Conservation (phyloP, 1,140 invertebrate species). For the Calosoma granatense region DNA sequence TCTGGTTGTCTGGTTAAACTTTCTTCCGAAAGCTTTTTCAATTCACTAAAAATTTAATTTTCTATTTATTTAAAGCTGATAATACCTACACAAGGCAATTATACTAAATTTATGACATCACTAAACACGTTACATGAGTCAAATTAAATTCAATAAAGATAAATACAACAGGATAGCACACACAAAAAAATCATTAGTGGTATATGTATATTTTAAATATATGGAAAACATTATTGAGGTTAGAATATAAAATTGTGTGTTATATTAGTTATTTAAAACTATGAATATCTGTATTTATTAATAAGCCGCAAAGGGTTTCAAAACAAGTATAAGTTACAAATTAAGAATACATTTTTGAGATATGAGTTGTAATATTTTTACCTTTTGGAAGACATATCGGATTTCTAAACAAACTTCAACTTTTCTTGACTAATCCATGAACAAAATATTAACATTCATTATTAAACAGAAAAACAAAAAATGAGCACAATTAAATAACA, state of each 20-base stretch:
- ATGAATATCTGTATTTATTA: background rate
- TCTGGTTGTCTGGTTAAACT: constrained; percentile 86
- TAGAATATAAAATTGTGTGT: background rate
- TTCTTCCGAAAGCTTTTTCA: constrained; percentile 87
- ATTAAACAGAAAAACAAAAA: constrained; percentile 1
- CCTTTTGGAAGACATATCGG: background rate
- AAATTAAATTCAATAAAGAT: too few relatives aligned
- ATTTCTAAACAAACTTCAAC: background rate
- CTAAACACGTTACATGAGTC: background rate
- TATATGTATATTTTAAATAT: background rate
- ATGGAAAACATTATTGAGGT: background rate
- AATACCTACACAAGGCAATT: too few relatives aligned
- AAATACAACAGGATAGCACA: background rate
- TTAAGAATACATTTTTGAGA: too few relatives aligned
- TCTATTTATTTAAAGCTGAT: too few relatives aligned
- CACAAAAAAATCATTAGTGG: background rate
- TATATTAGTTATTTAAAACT: background rate
- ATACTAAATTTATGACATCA: background rate
- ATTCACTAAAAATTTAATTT: constrained; percentile 64
- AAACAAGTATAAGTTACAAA: too few relatives aligned
- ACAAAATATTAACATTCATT: background rate
- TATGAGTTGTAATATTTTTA: too few relatives aligned
- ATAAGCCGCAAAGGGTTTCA: too few relatives aligned
- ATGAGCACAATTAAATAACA: background rate
- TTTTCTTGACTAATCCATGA: background rate